Percentiles rank a stretch among this genome's conserved stretches.
Evolutionary conservation across 2,888 invertebrate species (phyloP).

Genomic region (Choristoneura rosaceana): DNA sequence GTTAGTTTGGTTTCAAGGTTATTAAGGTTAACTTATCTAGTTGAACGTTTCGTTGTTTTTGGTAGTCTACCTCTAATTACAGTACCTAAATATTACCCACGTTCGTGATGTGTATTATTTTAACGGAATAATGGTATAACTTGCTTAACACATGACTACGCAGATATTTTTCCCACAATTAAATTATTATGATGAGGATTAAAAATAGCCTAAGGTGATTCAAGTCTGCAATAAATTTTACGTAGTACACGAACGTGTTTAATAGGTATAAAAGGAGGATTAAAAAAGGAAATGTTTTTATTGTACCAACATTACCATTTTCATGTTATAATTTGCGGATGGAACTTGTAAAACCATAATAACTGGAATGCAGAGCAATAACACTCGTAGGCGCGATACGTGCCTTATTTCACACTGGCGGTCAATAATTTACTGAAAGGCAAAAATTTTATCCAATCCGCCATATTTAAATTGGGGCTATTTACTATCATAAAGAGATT

Average conservation of each 20-base stretch:
- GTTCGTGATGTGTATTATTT: neutral
- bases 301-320: conserved; percentile 41
- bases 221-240: no score
- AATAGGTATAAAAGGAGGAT: neutral
- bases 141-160: neutral
- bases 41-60: conserved; percentile 9
- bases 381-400: conserved; percentile 56
- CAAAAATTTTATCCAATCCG: neutral
- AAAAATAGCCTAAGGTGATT: no score
- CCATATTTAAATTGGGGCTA: neutral
- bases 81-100: neutral
- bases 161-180: neutral
- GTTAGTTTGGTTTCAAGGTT: conserved; percentile 31
- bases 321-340: conserved; percentile 50
- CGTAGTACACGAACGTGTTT: neutral
- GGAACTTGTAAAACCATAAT: conserved; percentile 58
- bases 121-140: neutral
- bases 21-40: conserved; percentile 15
- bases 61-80: conserved; percentile 5
- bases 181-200: no score
- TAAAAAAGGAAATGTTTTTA: neutral
- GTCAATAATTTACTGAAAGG: neutral
- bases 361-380: conserved; percentile 62
- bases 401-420: conserved; percentile 44
- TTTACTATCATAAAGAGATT: neutral